Evolutionary conservation across 2,113 vertebrate genomes (phyloP).

Genomic region (Oenanthe oenanthe): DNA sequence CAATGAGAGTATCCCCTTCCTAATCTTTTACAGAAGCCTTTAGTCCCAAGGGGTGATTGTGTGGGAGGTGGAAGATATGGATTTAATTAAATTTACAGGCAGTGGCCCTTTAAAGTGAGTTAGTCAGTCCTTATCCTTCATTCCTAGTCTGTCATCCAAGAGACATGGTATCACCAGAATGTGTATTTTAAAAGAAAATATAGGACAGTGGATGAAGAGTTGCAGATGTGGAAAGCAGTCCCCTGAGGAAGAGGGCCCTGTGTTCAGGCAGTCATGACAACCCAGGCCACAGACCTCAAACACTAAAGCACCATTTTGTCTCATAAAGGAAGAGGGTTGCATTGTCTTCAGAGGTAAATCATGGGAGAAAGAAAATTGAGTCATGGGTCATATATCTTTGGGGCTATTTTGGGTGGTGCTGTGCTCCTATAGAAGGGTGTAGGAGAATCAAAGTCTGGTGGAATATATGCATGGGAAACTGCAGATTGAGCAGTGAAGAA

Average conservation of each 20-base stretch:
- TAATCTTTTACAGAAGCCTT: constrained; percentile 51
- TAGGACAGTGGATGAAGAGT: background rate
- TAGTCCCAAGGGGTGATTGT: constrained; percentile 16
- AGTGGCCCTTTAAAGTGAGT: constrained; percentile 30
- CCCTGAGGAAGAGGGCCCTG: background rate
- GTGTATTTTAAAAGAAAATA: background rate
- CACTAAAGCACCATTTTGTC: background rate
- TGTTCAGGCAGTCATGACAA: background rate
- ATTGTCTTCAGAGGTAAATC: background rate
- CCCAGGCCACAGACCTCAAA: background rate
- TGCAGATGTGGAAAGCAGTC: background rate
- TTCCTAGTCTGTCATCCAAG: constrained; percentile 23
- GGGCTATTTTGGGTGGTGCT: background rate
- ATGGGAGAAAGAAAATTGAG: background rate
- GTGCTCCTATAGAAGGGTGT: background rate
- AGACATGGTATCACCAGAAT: background rate
- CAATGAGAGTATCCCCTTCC: constrained; percentile 45
- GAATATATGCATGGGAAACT: background rate
- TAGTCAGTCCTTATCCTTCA: background rate
- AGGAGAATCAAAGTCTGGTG: background rate
- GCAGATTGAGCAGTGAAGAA: background rate
- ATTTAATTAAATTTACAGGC: constrained; percentile 61
- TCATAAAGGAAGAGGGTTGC: accelerated
- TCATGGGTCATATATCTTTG: background rate
- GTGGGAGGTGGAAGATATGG: constrained; percentile 45